Evolutionary conservation across 2,113 vertebrate species (phyloP).

Genomic region (Malaclemys terrapin): DNA sequence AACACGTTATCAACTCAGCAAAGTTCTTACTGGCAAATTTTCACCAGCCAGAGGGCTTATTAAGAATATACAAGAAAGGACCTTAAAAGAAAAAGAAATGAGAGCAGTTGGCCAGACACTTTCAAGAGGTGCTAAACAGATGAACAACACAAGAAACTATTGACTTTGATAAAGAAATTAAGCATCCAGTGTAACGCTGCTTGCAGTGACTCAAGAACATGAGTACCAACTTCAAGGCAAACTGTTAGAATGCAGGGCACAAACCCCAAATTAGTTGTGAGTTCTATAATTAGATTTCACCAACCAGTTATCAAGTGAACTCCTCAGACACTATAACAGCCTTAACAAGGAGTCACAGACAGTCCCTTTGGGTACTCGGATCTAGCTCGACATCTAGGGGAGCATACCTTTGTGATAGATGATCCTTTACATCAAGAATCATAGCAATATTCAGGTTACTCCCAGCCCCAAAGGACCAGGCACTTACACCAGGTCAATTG

Average conservation of each 20-base stretch:
- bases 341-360: neutral
- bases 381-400: neutral
- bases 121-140: neutral
- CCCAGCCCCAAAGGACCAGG: neutral
- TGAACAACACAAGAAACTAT: neutral
- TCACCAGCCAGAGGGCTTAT: neutral
- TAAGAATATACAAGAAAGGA: neutral
- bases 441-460: neutral
- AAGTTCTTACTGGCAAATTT: neutral
- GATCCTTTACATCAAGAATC: neutral
- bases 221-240: neutral
- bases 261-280: neutral
- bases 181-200: neutral
- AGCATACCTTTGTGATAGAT: neutral
- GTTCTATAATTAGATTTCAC: neutral
- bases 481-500: neutral
- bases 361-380: neutral
- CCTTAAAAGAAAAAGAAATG: neutral
- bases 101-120: neutral
- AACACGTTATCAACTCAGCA: neutral
- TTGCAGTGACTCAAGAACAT: neutral
- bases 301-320: neutral
- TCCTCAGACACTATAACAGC: neutral
- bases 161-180: neutral
- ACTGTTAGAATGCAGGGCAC: neutral